These are phyloP conservation scores for Anser cygnoides DNA, from an alignment of 2,113 vertebrate species.

Conservation along the genomic window DNA sequence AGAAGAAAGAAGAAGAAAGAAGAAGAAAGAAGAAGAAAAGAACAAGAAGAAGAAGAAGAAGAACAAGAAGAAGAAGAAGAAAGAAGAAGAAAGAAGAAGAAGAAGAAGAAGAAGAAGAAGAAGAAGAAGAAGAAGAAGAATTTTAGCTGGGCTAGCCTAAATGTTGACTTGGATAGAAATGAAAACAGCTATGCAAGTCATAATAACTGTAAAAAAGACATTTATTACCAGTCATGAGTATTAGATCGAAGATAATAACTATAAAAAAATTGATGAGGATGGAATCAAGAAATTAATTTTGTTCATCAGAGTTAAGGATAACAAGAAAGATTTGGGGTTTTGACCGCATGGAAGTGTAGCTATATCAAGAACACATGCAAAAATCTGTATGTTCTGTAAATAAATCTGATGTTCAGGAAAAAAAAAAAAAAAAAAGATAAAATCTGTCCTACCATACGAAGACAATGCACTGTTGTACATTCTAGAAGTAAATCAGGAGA, in stretches of 20 bases:
- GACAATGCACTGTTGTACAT: not conserved
- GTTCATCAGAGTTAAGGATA: not conserved
- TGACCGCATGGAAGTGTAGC: not conserved
- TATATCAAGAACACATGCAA: not conserved
- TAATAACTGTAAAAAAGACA: not conserved
- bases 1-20: too few species aligned
- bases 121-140: not conserved
- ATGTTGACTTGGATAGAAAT: not conserved
- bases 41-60: not conserved
- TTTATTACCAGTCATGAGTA: not conserved
- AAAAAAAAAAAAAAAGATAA: not conserved
- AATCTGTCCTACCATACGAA: not conserved
- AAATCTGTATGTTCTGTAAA: not conserved
- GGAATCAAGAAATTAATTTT: not conserved
- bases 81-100: too few species aligned
- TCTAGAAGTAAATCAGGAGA: not conserved
- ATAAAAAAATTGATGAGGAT: not conserved
- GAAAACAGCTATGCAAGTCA: slow-evolving; percentile 18
- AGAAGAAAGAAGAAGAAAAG: too few species aligned
- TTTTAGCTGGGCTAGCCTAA: not conserved
- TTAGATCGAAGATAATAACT: not conserved
- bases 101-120: not conserved
- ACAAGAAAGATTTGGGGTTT: not conserved
- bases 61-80: too few species aligned
- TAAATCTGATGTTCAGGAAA: not conserved